Evolutionary conservation across 2,113 vertebrate species (phyloP).

Genomic region (Hydrolagus affinis): DNA sequence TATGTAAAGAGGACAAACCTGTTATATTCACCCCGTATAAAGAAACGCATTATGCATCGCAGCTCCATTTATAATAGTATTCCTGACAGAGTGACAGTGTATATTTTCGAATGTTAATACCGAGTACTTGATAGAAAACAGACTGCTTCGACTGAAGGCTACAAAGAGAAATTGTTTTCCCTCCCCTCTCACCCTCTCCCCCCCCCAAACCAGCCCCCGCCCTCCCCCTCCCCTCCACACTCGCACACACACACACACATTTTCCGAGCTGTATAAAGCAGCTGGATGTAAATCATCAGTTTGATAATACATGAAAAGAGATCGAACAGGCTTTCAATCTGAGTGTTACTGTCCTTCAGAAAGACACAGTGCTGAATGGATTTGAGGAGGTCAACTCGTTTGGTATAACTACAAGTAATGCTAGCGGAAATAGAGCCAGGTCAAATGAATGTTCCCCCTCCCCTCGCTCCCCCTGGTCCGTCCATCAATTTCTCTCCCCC

Average conservation of each 20-base stretch:
- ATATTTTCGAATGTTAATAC: slow-evolving; percentile 29
- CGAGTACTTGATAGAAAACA: slow-evolving; percentile 21
- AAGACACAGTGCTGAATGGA: not conserved
- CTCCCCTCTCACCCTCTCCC: not conserved
- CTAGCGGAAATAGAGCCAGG: not conserved
- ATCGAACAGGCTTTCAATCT: not conserved
- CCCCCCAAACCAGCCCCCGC: too few species aligned
- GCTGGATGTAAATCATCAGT: not conserved
- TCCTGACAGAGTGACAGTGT: slow-evolving; percentile 19
- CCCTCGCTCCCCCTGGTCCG: too few species aligned
- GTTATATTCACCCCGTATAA: not conserved
- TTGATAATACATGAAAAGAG: not conserved
- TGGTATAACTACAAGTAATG: not conserved
- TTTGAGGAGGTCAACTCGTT: not conserved
- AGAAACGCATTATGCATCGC: slow-evolving; percentile 18
- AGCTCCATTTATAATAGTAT: slow-evolving; percentile 7
- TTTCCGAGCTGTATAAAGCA: slow-evolving; percentile 1
- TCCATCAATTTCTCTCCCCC: too few species aligned
- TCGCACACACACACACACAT: too few species aligned
- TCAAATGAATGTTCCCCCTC: not conserved
- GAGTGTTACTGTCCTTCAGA: not conserved
- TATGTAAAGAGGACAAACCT: not conserved
- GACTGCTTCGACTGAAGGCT: slow-evolving; percentile 1
- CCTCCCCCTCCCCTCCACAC: too few species aligned
- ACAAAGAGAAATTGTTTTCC: slow-evolving; percentile 1